phyloP scores from a whole-genome alignment of 1,140 invertebrate genomes.

The Halictus rubicundus region DNA sequence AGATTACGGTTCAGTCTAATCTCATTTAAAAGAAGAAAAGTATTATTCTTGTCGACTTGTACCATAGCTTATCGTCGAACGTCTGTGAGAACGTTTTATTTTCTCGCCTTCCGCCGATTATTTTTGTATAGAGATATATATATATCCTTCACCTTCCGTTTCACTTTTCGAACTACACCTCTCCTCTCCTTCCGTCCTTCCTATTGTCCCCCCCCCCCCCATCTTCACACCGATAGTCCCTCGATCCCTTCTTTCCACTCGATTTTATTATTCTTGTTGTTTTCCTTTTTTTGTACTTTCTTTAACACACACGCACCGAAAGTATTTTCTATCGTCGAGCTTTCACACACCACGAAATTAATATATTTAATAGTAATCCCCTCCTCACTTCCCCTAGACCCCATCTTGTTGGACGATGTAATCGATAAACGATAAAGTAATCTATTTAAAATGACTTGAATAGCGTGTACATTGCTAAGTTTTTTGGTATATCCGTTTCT shows the following conservation, averaged over 20 bases:
- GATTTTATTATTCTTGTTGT: neutral
- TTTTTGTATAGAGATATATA: conserved; percentile 72
- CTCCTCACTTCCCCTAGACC: neutral
- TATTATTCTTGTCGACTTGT: conserved; percentile 78
- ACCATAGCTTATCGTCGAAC: conserved; percentile 69
- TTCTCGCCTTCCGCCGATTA: conserved; percentile 63
- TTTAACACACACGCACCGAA: conserved; percentile 33
- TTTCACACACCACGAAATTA: conserved; percentile 68
- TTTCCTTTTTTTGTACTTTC: conserved; percentile 54
- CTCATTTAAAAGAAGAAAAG: conserved; percentile 68
- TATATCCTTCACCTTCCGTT: conserved; percentile 2
- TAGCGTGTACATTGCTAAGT: conserved; percentile 78
- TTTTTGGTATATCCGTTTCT: conserved; percentile 76
- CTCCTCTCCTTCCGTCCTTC: neutral
- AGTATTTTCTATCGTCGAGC: conserved; percentile 51
- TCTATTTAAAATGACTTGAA: conserved; percentile 75
- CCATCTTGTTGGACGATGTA: conserved; percentile 72
- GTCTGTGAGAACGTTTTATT: conserved; percentile 61
- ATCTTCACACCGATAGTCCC: too few species aligned
- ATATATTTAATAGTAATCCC: conserved; percentile 74
- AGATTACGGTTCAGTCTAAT: conserved; percentile 70
- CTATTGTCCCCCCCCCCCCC: neutral
- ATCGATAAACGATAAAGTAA: conserved; percentile 70
- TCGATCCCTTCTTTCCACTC: conserved; percentile 9
- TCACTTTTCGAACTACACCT: too few species aligned